Base-by-base conservation (phyloP, 2,797 vertebrate genomes). In the Meda fulgida region DNA sequence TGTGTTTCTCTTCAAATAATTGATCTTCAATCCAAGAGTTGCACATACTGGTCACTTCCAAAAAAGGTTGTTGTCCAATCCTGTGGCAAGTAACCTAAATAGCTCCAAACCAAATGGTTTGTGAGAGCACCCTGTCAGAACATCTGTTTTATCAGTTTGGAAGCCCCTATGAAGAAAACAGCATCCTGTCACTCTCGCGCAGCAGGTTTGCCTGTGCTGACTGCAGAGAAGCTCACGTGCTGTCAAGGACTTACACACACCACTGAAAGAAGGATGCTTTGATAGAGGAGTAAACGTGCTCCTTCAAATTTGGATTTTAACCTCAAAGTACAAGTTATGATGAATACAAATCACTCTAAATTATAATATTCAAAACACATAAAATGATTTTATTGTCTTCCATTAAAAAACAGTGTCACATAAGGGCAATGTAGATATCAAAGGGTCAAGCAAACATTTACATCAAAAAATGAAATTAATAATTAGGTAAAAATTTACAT, bases 131-230 rank as follows among this genome's bases (percentile, higher is more conserved):
- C 13, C 73, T 78, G 46, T 21, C 53, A 26, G 29, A 48, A 84
- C 81, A 78, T 66, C 75, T 78, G 83, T 78, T 84, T 78, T 78
- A 60, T 78, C 34, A 26, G 76, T 58, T 34, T 84, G 8, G 5
- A 60, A 46, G 66, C 66, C 75, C 83, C 29, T 84, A 84, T 84
- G 26, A 19, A 43, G 76, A 34, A 43, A 66, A 34, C 14, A 4
- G 81, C 58, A 13, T 77, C 34, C 63, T 23, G 72, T 70, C 82
- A 58, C 21, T 84, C 72, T 84, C 73, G 78, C 63, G 70, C 73
- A 84, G 82, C 82, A 84, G 66, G 75, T 84, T 71, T 84, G 66
- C 21, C 73, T 19, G 8, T 82, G 80, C 55, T 63, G 69, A 73
- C 51, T 63, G 18, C 80, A 72, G 53, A 82, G n/a, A 46, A n/a